Base-by-base conservation (phyloP, 2,797 vertebrate species). In the Dallia pectoralis region DNA sequence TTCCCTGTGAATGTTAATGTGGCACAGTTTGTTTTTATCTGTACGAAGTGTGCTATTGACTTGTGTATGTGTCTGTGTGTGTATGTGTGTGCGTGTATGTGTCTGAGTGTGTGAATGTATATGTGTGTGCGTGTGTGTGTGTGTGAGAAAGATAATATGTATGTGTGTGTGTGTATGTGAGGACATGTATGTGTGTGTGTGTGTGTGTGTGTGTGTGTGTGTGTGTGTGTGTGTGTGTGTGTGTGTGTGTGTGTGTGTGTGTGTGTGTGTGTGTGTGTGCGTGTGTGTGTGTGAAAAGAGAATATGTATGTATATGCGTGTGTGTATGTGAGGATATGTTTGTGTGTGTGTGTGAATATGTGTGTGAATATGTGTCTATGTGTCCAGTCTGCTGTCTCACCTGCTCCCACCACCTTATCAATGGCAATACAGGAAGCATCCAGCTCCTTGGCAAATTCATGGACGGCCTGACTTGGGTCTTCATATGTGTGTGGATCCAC, bases 351-450 rank as follows among this genome's bases (percentile, higher is more conserved):
- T n/a, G 27, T 51, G 47, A 7, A 25, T 49, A 16, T 40, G 48
- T 33, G 68, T 27, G 9, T 18, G 22, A 16, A 5, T 29, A 7
- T 32, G 40, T 47, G 59, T 47, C 22, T 19, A 36, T 29, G 30
- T 19, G 56, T 1, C 33, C 0, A 0, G 4, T 18, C 6, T 47
- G n/a, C 0, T 0, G 44, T 27, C 90, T 92, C 92, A 99, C 97
- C 97, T 95, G 97, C 97, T 91, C 97, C 97, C 73, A 99, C 96
- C 7, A 99, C 97, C 93, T 97, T 99, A 85, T 99, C 97, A 25
- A 99, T 99, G 74, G 97, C 93, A 74, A 99, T 99, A 77, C 92
- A 96, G 59, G 95, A 95, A 49, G 96, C 95, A 18, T 98, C 97
- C 79, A 99, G 81, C 76, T 99, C 97, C 86, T 97, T 98, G 74